Evolutionary conservation across 2,113 vertebrate genomes (phyloP), one percentile per base, ranked within the genome.

Genomic region (Ciconia boyciana): DNA sequence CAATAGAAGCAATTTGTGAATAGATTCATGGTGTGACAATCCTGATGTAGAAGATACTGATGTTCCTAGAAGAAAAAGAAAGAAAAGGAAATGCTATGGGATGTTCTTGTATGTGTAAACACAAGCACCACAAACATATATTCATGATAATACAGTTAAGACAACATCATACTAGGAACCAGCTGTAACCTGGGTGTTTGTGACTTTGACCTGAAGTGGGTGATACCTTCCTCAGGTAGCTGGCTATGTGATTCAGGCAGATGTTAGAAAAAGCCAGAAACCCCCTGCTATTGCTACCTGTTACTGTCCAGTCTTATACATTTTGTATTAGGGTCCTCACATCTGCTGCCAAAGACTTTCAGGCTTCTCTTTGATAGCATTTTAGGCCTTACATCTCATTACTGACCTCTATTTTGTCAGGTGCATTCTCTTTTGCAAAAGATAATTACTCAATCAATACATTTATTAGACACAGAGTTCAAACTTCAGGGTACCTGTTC

Each of bases 201-300:
- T 76, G 61, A n/a, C 13, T 54, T 93, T 75, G 41, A 39, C 17
- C 13, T 60, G 55, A 81, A 76, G 17, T 24, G 13, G 3, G 4
- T 66, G 31, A 29, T 58, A 19, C 22, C 51, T 70, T 66, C 43
- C 22, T 15, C 43, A 39, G 7, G 4, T 4, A 11, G 16, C 57
- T 60, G 19, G 7, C 32, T 52, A 6, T 2, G 1, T 43, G 18
- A 25, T 48, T 79, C 34, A 76, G 25, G 17, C 44, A 68, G 29
- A 14, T 24, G 3, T 24, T 58, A 71, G 43, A 84, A 81, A 81
- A 62, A 91, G 15, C 21, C 65, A 78, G 26, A 71, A 91, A 16
- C 7, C 4, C 9, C 5, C 3, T 34, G 13, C 25, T 65, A 0
- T 39, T n/a, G 7, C 16, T 80, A 16, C 9, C 13, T 64, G 4